Evolutionary conservation across 2,113 vertebrate genomes (phyloP), one percentile per base, ranked within the genome.

Genomic region (Mastomys coucha): DNA sequence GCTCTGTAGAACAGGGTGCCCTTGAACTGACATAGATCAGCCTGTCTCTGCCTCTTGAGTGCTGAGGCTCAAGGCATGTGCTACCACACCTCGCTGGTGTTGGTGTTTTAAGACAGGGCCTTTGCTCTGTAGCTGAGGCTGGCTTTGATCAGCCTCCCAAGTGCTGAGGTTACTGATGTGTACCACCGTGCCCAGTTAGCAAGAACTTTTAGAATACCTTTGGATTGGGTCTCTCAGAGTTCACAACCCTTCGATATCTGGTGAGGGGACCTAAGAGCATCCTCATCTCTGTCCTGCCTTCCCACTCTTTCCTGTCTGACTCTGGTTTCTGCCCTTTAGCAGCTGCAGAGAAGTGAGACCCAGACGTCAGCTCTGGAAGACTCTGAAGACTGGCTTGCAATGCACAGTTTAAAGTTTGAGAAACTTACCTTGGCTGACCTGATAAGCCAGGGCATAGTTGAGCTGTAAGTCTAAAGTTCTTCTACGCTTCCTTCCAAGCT

Each of bases 401-500:
- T 63, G 10, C 98, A 97, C 96, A 97, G 98, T 90, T 96, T 99
- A 91, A 97, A 98, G 95, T 98, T 91, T 56, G 84, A 98, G 95
- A 97, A 98, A 0, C 98, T 99, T 93, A 98, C 98, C 9, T 45
- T 99, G 26, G 86, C 98, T 3, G 96, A 98, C 89, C 98, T 99
- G 78, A 60, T 99, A 17, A 98, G 97, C 12, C 92, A 97, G 78
- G 97, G 98, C 97, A 98, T 28, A 17, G 0, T 95, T 19, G 51
- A 95, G 86, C 93, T 93, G 98, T 99, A 97, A 99, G 98, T 98
- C 78, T 11, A 5, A 45, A 31, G 0, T n/a, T 58, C 1, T 20
- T 24, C 28, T 56, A 20, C 22, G 33, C 31, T 60, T 69, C 22
- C n/a, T 36, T 45, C 19, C n/a, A 67, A n/a, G 58, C 12, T 65